Evolutionary conservation across 2,113 vertebrate genomes (phyloP), one percentile per base, ranked within the genome.

Genomic region (Sinocyclocheilus rhinocerous): DNA sequence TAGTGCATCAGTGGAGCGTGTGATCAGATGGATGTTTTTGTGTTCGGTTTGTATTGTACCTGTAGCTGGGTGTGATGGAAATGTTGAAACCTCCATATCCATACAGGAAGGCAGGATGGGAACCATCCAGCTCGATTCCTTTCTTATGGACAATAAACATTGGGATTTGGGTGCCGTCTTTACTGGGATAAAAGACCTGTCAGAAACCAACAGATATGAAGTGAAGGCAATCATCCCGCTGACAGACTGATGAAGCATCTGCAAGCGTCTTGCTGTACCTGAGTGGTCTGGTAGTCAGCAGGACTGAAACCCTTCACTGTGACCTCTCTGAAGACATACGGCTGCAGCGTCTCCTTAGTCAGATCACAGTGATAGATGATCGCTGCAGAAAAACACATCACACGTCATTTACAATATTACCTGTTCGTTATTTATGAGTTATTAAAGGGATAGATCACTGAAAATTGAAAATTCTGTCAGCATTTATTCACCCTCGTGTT

Each of bases 81-180:
- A 99, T 99, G 91, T 99, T 99, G 88, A 99, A 99, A 86, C 98
- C 98, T 0, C 98, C 98, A 0, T 99, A 99, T 86, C 98, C 98
- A 9, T 99, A 99, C 3, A 99, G 94, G 89, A 99, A 99, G 24
- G 97, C 97, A 15, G 98, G 98, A 86, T 98, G 97, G 78, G 97
- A 98, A 52, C 96, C 95, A 39, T 99, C 97, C 91, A 99, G 67
- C 87, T 97, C 95, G 91, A 99, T 95, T 88, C 96, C 97, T 90
- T 98, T 99, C 93, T 99, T 99, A 91, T 99, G 98, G 57, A 99
- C 95, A 76, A 99, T 96, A 87, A 99, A 99, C 98, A 99, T 99
- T 69, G 98, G 98, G 83, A 99, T 96, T 88, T 97, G 94, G 20
- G 97, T 98, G 81, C 97, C 97, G 81, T 99, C 98, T 92, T 95